phyloP scores from a whole-genome alignment of 2,113 vertebrate genomes.

The Bostrychus sinensis region DNA sequence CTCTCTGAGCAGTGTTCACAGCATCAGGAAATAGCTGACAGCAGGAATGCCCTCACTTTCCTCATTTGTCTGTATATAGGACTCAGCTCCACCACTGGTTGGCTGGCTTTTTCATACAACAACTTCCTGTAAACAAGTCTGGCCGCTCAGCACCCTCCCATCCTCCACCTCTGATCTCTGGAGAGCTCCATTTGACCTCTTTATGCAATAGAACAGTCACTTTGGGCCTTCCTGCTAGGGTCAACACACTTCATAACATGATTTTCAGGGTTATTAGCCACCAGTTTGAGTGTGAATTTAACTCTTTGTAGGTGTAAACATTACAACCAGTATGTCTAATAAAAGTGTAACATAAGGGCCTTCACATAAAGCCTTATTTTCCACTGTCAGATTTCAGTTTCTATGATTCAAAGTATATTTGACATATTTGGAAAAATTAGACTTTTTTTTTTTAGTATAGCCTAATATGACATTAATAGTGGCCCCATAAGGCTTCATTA shows the following conservation, averaged over 20 bases:
- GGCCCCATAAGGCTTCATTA: too few relatives aligned
- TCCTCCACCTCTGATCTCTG: conserved; percentile 68
- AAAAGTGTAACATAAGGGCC: too few relatives aligned
- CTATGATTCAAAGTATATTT: too few relatives aligned
- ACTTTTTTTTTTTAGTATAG: too few relatives aligned
- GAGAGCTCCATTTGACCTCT: conserved; percentile 65
- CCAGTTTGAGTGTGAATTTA: conserved; percentile 45
- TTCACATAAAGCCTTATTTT: too few relatives aligned
- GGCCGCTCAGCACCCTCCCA: conserved; percentile 66
- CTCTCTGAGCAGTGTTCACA: conserved; percentile 42
- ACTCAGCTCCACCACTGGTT: conserved; percentile 64
- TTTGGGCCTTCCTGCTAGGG: conserved; percentile 39
- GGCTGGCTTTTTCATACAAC: conserved; percentile 73
- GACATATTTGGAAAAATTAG: too few relatives aligned
- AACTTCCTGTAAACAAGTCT: conserved; percentile 81
- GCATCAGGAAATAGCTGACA: conserved; percentile 83
- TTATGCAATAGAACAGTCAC: conserved; percentile 57
- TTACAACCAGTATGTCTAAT: conserved; percentile 7
- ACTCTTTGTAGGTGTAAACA: conserved; percentile 5
- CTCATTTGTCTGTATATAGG: conserved; percentile 71
- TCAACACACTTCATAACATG: conserved; percentile 40
- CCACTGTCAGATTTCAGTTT: too few relatives aligned
- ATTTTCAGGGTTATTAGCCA: conserved; percentile 54
- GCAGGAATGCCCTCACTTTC: conserved; percentile 78
- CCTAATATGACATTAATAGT: too few relatives aligned